These are phyloP conservation scores for Drosophila ficusphila DNA, from an alignment of 1,140 invertebrate genomes.

Conservation along the genomic window DNA sequence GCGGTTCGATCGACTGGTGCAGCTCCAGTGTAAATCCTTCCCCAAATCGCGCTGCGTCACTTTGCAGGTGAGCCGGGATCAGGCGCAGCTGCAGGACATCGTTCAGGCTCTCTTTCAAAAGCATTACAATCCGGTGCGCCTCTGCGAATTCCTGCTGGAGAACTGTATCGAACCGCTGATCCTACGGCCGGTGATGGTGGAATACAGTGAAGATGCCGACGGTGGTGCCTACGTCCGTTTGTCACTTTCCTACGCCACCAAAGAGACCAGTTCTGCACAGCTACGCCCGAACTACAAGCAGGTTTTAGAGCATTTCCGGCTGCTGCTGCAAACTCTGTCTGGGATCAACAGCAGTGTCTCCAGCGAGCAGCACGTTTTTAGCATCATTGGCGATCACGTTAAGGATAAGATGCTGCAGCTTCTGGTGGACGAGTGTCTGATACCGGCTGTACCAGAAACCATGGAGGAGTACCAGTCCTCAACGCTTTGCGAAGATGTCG, in stretches of 20 bases:
- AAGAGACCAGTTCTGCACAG: conserved; percentile 24
- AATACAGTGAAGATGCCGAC: conserved; percentile 50
- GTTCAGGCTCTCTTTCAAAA: conserved; percentile 74
- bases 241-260: conserved; percentile 73
- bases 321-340: conserved; percentile 87
- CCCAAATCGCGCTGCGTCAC: conserved; percentile 75
- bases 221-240: conserved; percentile 36
- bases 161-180: conserved; percentile 80
- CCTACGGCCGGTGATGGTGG: conserved; percentile 69
- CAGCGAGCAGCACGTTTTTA: conserved; percentile 86
- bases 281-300: conserved; percentile 85
- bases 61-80: conserved; percentile 68
- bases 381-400: conserved; percentile 87
- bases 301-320: conserved; percentile 87
- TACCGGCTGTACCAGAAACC: conserved; percentile 90
- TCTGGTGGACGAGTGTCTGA: conserved; percentile 90
- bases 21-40: conserved; percentile 74
- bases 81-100: conserved; percentile 71
- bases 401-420: conserved; percentile 87
- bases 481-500: conserved; percentile 87
- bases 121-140: conserved; percentile 63
- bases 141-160: conserved; percentile 73
- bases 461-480: conserved; percentile 89
- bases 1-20: conserved; percentile 72
- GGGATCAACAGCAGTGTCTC: conserved; percentile 86